Evolutionary conservation across 2,113 vertebrate species (phyloP).

Genomic region (Forbesichthys agassizii): DNA sequence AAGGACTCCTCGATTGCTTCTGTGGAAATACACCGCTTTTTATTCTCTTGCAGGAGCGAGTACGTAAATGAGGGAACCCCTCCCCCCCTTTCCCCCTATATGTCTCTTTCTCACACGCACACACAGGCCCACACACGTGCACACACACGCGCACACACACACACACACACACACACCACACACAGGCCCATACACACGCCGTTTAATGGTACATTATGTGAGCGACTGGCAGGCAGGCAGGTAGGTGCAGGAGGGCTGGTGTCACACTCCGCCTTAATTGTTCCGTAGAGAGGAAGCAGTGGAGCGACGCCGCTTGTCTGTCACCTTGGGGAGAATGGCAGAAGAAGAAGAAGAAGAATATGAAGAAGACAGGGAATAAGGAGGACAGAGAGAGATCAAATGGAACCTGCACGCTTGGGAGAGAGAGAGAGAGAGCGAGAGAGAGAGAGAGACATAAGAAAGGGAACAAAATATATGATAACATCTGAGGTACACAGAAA

Average conservation of each 20-base stretch:
- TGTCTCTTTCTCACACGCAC: background rate
- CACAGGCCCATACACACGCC: conserved; percentile 17
- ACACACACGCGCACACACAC: background rate
- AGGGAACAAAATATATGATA: background rate
- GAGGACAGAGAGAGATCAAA: conserved; percentile 14
- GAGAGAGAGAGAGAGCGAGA: background rate
- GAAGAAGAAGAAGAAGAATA: background rate
- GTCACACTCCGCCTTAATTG: conserved; percentile 65
- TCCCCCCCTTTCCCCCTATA: conserved; percentile 2
- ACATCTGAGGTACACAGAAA: background rate
- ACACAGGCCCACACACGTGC: background rate
- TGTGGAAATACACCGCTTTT: conserved; percentile 30
- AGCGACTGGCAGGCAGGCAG: conserved; percentile 51
- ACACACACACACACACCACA: background rate
- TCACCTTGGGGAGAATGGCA: conserved; percentile 40
- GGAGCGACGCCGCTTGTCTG: conserved; percentile 34
- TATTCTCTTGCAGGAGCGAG: conserved; percentile 12
- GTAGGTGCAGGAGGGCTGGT: conserved; percentile 61
- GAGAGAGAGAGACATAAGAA: conserved; percentile 8
- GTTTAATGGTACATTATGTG: conserved; percentile 62
- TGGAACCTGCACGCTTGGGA: background rate
- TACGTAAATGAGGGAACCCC: conserved; percentile 7
- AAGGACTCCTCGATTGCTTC: conserved; percentile 59
- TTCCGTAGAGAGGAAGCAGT: conserved; percentile 56
- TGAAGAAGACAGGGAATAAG: conserved; percentile 8